These are phyloP conservation scores for Microcebus jonahi DNA, from an alignment of 2,113 vertebrate genomes.

Conservation along the genomic window DNA sequence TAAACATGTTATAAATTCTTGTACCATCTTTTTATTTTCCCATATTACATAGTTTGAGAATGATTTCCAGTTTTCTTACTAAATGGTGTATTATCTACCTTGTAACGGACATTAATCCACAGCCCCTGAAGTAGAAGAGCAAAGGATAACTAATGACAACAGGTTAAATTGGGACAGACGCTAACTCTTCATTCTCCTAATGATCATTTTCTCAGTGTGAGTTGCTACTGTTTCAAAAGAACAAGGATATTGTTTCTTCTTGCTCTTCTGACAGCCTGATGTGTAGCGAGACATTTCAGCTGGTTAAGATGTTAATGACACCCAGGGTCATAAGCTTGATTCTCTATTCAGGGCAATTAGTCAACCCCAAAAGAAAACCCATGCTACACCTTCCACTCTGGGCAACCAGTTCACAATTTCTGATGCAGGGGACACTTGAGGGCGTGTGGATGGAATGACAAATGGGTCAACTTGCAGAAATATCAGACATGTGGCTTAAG, in stretches of 20 bases:
- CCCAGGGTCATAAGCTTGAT: constrained; percentile 25
- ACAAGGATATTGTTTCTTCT: neutral
- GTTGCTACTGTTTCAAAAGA: neutral
- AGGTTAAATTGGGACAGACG: neutral
- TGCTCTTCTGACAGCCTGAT: constrained; percentile 7
- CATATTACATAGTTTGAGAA: neutral
- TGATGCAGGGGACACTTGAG: neutral
- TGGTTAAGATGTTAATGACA: constrained; percentile 49
- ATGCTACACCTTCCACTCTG: neutral
- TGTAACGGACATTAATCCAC: neutral
- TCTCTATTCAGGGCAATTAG: neutral
- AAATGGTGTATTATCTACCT: neutral
- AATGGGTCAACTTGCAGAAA: neutral
- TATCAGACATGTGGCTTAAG: fast-evolving
- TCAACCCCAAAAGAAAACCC: constrained; percentile 6
- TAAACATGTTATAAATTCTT: neutral
- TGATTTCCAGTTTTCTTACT: constrained; percentile 6
- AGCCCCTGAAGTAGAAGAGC: neutral
- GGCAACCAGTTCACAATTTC: neutral
- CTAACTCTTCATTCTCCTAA: neutral
- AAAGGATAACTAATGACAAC: neutral
- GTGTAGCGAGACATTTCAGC: neutral
- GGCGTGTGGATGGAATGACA: neutral
- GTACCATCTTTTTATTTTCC: neutral
- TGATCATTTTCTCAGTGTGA: constrained; percentile 41